A percentile compares a stretch with the other conserved stretches of the same genome.
Conservation (phyloP, 2,888 invertebrate species). For the Caenorhabditis sp. region DNA sequence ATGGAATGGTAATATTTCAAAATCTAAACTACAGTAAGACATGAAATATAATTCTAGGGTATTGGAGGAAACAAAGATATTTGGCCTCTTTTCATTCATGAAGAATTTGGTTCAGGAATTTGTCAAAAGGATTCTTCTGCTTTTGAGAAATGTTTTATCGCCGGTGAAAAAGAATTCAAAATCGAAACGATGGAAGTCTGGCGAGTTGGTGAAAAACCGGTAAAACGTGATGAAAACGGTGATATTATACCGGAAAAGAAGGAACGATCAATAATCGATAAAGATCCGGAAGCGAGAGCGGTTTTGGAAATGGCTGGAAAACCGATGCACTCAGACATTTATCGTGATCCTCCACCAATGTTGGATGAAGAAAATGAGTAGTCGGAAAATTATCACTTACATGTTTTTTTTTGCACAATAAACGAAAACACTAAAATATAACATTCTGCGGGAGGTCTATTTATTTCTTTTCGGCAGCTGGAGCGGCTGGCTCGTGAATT, state of each 20-base stretch:
- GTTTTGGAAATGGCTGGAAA: slow-evolving; percentile 85
- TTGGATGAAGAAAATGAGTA: slow-evolving; percentile 32
- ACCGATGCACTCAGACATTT: slow-evolving; percentile 83
- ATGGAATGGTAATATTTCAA: slow-evolving; percentile 78
- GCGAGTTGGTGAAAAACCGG: slow-evolving; percentile 52
- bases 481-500: slow-evolving; percentile 31
- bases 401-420: neutral
- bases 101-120: slow-evolving; percentile 48
- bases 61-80: slow-evolving; percentile 45
- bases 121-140: slow-evolving; percentile 37
- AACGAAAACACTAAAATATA: neutral
- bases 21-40: neutral
- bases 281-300: slow-evolving; percentile 82
- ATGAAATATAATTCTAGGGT: slow-evolving; percentile 39
- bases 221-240: slow-evolving; percentile 39
- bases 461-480: slow-evolving; percentile 15
- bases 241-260: slow-evolving; percentile 12
- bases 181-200: slow-evolving; percentile 52
- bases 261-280: slow-evolving; percentile 54
- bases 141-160: slow-evolving; percentile 51
- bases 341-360: slow-evolving; percentile 73
- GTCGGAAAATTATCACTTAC: neutral
- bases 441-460: neutral
- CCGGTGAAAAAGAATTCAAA: slow-evolving; percentile 42
- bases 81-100: slow-evolving; percentile 58